Conservation (phyloP, 2,113 vertebrate genomes). For the Corapipo altera region DNA sequence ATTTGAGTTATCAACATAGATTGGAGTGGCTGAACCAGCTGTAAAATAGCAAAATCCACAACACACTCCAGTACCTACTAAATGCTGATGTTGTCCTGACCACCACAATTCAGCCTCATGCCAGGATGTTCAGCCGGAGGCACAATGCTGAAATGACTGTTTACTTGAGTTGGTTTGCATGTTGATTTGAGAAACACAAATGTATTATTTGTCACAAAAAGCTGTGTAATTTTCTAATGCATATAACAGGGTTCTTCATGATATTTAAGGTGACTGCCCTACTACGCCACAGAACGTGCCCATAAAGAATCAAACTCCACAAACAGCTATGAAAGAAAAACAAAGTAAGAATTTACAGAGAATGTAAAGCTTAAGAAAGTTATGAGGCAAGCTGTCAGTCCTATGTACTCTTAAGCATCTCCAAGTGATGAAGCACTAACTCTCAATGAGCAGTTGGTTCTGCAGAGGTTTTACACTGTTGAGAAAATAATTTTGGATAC, state of each 20-base stretch:
- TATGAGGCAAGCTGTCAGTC: not conserved
- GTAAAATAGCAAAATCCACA: not conserved
- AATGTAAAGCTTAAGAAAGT: not conserved
- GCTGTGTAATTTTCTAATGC: not conserved
- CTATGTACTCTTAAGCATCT: not conserved
- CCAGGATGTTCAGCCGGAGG: not conserved
- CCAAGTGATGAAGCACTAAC: not conserved
- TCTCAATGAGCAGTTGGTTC: not conserved
- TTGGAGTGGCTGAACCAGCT: not conserved
- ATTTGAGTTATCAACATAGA: not conserved
- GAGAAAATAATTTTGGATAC: not conserved
- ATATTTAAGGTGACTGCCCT: not conserved
- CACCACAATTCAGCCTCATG: not conserved
- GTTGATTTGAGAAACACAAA: not conserved
- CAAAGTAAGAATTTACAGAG: not conserved
- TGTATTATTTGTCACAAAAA: accelerated
- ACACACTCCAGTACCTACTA: not conserved
- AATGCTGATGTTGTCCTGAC: not conserved
- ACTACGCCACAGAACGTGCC: not conserved
- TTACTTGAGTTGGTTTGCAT: not conserved
- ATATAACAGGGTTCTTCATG: not conserved
- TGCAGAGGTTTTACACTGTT: not conserved
- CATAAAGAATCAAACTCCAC: not conserved
- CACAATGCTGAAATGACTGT: not conserved
- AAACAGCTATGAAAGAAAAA: not conserved